phyloP scores from a whole-genome alignment of 2,888 invertebrate species.

The Eugnorisma glareosa region DNA sequence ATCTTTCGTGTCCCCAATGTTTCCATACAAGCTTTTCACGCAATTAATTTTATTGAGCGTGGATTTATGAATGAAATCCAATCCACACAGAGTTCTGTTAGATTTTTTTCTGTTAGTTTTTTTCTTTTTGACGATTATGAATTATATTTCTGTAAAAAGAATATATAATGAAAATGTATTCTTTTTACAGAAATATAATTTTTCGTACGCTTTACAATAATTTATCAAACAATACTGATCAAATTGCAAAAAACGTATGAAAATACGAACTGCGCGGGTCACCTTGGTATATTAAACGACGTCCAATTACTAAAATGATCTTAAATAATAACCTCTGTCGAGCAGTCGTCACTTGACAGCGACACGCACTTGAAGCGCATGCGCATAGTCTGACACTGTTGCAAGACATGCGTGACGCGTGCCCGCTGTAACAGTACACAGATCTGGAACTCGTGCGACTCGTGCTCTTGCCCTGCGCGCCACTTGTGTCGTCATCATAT shows the following conservation, averaged over 20 bases:
- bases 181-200: too few species aligned
- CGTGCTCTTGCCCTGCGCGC: not conserved
- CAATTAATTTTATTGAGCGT: not conserved
- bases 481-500: conserved; percentile 34
- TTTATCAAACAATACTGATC: not conserved
- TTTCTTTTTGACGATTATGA: not conserved
- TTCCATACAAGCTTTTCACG: not conserved
- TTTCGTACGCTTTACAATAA: not conserved
- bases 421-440: conserved; percentile 63
- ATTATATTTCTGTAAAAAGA: not conserved
- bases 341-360: not conserved
- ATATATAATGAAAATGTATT: too few species aligned
- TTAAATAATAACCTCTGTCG: not conserved
- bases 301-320: not conserved
- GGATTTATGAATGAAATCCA: not conserved
- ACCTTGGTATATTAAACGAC: not conserved
- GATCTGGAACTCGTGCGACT: conserved; percentile 35
- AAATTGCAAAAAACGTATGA: not conserved
- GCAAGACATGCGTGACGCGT: conserved; percentile 61
- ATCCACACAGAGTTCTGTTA: not conserved
- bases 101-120: not conserved
- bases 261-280: not conserved
- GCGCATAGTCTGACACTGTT: conserved; percentile 36
- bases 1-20: not conserved
- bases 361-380: conserved; percentile 35